These are phyloP conservation scores for Cherax quadricarinatus DNA, from an alignment of 1,140 invertebrate genomes.

Conservation along the genomic window DNA sequence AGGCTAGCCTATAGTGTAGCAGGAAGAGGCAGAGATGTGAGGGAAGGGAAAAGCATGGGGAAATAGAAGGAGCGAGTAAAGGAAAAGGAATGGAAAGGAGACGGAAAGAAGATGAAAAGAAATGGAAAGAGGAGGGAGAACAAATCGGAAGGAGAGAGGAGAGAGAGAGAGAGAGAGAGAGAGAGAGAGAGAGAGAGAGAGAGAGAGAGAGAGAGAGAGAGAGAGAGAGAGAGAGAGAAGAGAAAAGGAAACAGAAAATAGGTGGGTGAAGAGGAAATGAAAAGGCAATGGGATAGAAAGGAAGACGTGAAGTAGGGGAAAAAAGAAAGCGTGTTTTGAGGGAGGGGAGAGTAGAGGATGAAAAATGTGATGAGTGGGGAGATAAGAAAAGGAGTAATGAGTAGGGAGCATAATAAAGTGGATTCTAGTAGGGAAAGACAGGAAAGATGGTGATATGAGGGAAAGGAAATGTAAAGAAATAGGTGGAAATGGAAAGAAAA, in stretches of 20 bases:
- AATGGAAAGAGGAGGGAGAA: not conserved
- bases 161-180: not conserved
- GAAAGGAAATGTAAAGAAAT: not conserved
- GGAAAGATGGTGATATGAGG: no score
- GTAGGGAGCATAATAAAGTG: no score
- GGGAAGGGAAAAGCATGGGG: not conserved
- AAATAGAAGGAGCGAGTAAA: not conserved
- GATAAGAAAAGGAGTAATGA: no score
- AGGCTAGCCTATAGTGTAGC: not conserved
- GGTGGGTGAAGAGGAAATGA: not conserved
- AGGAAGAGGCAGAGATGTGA: no score
- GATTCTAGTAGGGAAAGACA: no score
- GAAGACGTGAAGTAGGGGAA: no score
- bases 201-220: not conserved
- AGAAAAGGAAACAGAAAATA: not conserved
- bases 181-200: not conserved
- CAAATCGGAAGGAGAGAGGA: not conserved
- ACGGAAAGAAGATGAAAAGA: not conserved
- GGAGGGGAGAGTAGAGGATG: no score
- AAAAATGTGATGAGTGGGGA: no score
- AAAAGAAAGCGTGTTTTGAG: no score
- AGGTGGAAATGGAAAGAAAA: no score
- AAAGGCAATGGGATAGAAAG: no score
- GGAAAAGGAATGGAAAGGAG: not conserved
- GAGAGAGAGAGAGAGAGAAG: constrained; percentile 6